Percentiles rank a stretch among this genome's conserved stretches.
Conservation (phyloP, 2,888 invertebrate genomes). For the Drosophila siamana region DNA sequence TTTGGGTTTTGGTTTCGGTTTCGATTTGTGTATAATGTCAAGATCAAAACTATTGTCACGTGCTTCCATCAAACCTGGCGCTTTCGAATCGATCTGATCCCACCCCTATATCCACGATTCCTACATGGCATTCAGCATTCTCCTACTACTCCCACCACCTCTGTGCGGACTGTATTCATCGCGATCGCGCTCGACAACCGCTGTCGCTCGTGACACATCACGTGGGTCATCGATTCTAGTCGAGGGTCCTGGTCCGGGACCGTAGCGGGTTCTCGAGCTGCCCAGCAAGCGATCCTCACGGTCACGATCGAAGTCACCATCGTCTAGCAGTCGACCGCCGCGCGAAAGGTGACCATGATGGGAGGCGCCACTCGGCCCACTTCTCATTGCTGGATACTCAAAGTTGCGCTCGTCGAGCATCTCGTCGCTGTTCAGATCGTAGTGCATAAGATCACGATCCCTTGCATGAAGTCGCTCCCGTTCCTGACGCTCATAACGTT, state of each 20-base stretch:
- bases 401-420: slow-evolving; percentile 85
- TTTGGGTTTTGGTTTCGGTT: slow-evolving; percentile 19
- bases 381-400: slow-evolving; percentile 83
- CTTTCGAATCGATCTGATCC: slow-evolving; percentile 85
- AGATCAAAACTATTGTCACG: slow-evolving; percentile 80
- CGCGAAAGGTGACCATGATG: slow-evolving; percentile 75
- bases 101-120: slow-evolving; percentile 86
- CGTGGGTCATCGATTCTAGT: slow-evolving; percentile 80
- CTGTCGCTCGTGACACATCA: slow-evolving; percentile 83
- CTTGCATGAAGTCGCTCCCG: slow-evolving; percentile 84
- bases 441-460: slow-evolving; percentile 85
- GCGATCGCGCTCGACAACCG: slow-evolving; percentile 85
- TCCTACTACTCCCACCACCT: slow-evolving; percentile 86
- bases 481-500: slow-evolving; percentile 79
- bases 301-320: slow-evolving; percentile 84
- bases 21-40: slow-evolving; percentile 70
- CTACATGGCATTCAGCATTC: slow-evolving; percentile 86
- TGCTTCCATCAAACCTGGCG: slow-evolving; percentile 78
- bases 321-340: slow-evolving; percentile 82
- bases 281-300: slow-evolving; percentile 81
- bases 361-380: slow-evolving; percentile 79
- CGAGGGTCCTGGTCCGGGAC: slow-evolving; percentile 71
- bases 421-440: slow-evolving; percentile 85
- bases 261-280: slow-evolving; percentile 67
- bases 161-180: slow-evolving; percentile 86